Base-by-base conservation (phyloP, 2,888 invertebrate genomes). In the Apodemia hepburni region DNA sequence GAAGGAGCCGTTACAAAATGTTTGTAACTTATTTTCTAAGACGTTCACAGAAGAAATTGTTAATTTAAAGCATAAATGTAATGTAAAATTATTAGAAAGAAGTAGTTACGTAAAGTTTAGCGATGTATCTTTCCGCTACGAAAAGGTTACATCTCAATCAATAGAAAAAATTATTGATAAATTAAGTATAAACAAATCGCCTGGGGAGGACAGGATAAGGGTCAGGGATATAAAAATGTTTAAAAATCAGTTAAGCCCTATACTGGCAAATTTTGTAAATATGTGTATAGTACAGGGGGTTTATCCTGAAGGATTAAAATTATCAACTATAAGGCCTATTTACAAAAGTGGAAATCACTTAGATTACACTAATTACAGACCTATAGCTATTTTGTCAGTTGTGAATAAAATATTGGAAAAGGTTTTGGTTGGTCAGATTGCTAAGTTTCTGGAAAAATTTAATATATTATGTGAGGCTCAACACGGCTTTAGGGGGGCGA, bases 361-460 rank as follows among this genome's bases (percentile, higher is more conserved):
- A 7, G 45, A 64, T 2, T 64, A 59, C 45, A 45, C 59, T 1
- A 67, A 67, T n/a, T 67, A 65, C 17, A 64, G 68, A 15, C 66
- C 68, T 0, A 62, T 68, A 3, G 65, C 68, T 4, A 64, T 67
- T 17, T 57, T 69, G 35, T 65, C 63, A 33, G 35, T 59, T 17
- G 60, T 69, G 9, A 63, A 67, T 60, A 66, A 69, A 65, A 62
- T 69, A 11, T 47, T 63, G 0, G 67, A 69, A 61, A 69, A 66
- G 49, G 42, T 67, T 17, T 45, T 63, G 38, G 42, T 42, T 60
- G 18, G 18, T 49, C 18, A 49, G 1, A 18, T 49, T 3, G 22
- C 0, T 49, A 5, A 5, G 3, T 18, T 18, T 18, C 3, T 49
- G 3, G 49, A 18, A 49, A 17, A 17, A 17, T 8, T 7, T 47